phyloP scores from a whole-genome alignment of 2,888 invertebrate genomes.

The Heteromurus nitidus region DNA sequence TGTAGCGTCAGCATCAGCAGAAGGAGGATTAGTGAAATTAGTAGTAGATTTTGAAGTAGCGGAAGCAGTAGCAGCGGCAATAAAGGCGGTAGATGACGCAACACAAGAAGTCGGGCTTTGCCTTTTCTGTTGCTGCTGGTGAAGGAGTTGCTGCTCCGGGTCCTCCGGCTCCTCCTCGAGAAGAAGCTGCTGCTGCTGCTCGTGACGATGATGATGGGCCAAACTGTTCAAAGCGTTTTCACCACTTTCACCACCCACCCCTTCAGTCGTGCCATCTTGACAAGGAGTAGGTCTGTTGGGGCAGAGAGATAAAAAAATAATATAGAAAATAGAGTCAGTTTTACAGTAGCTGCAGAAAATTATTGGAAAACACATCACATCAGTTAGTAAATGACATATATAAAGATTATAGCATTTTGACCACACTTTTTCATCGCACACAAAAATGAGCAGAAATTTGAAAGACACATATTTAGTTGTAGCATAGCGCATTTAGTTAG shows the following conservation, averaged over 20 bases:
- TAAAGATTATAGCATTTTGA: background rate
- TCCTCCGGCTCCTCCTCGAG: no score
- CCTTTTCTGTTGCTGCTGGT: constrained; percentile 47
- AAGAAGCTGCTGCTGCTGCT: constrained; percentile 1
- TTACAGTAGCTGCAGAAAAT: background rate
- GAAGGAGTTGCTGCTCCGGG: constrained; percentile 31
- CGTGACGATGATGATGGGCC: constrained; percentile 41
- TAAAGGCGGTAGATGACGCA: constrained; percentile 49
- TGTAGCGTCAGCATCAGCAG: constrained; percentile 19
- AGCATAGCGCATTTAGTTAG: background rate
- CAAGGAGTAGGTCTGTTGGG: constrained; percentile 40
- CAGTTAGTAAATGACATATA: background rate
- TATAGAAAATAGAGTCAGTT: constrained; percentile 11
- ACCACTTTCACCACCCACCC: background rate
- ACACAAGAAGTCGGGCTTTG: constrained; percentile 62
- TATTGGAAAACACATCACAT: background rate
- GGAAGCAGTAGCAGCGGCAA: constrained; percentile 40
- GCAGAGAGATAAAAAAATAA: constrained; percentile 39
- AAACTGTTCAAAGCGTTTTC: constrained; percentile 34
- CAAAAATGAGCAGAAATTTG: background rate
- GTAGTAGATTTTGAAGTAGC: constrained; percentile 24
- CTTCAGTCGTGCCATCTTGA: constrained; percentile 27
- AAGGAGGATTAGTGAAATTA: constrained; percentile 15
- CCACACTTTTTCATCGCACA: no score
- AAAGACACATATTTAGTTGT: background rate